phyloP scores from a whole-genome alignment of 2,888 invertebrate genomes.

The Drosophila nigricruria region DNA sequence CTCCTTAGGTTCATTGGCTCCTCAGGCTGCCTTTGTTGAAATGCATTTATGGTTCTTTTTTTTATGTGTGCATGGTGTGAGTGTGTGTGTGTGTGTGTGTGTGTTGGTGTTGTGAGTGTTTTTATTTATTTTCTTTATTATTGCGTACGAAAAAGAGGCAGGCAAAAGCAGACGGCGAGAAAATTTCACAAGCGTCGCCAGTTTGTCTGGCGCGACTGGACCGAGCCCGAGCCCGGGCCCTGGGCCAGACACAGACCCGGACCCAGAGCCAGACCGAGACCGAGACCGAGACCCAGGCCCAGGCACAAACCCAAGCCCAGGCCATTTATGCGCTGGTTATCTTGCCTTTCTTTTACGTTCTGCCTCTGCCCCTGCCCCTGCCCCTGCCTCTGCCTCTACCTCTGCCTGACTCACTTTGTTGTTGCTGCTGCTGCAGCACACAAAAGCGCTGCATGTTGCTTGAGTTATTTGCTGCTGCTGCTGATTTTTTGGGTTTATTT shows the following conservation, averaged over 20 bases:
- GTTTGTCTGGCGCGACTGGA: slow-evolving; percentile 80
- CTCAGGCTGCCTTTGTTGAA: slow-evolving; percentile 68
- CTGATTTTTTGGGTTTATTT: slow-evolving; percentile 62
- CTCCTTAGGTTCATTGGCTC: slow-evolving; percentile 77
- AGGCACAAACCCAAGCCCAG: slow-evolving; percentile 26
- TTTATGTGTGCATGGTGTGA: slow-evolving; percentile 25
- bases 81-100: slow-evolving; percentile 31
- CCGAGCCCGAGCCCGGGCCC: slow-evolving; percentile 40
- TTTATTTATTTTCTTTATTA: slow-evolving; percentile 76
- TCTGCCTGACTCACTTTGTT: slow-evolving; percentile 57
- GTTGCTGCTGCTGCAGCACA: slow-evolving; percentile 39
- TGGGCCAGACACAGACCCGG: slow-evolving; percentile 16
- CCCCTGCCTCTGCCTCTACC: slow-evolving; percentile 42
- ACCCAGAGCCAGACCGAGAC: slow-evolving; percentile 41
- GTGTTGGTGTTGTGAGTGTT: slow-evolving; percentile 43
- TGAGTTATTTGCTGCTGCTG: slow-evolving; percentile 32
- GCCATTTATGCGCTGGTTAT: slow-evolving; percentile 71
- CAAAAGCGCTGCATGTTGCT: slow-evolving; percentile 65
- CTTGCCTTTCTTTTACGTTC: slow-evolving; percentile 62
- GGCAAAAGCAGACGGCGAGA: slow-evolving; percentile 56
- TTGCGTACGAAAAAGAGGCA: slow-evolving; percentile 70
- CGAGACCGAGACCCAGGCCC: slow-evolving; percentile 23
- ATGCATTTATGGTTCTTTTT: slow-evolving; percentile 74
- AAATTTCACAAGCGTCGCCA: slow-evolving; percentile 84
- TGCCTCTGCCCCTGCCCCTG: slow-evolving; percentile 44